phyloP scores from a whole-genome alignment of 64 coral and sea anemone genomes.

The Astreopora myriophthalma region DNA sequence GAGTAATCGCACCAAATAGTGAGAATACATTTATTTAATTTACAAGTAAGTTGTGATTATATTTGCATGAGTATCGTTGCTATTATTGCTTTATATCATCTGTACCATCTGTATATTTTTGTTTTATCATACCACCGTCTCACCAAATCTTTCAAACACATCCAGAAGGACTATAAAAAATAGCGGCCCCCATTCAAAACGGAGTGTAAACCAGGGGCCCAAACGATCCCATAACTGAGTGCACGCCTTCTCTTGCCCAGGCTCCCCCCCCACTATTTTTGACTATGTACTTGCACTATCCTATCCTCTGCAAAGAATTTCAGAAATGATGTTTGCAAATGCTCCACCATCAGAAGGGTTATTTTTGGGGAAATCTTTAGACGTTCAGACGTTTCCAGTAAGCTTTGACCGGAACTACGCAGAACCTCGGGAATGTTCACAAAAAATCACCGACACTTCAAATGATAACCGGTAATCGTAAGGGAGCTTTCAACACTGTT shows the following conservation, averaged over 20 bases:
- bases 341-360: background rate
- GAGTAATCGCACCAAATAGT: background rate
- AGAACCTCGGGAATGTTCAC: background rate
- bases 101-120: conserved; percentile 3
- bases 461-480: background rate
- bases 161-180: background rate
- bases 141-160: conserved; percentile 9
- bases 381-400: background rate
- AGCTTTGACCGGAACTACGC: background rate
- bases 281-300: background rate
- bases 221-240: background rate
- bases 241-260: background rate
- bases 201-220: background rate
- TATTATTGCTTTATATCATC: background rate
- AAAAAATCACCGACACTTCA: background rate
- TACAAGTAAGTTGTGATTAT: conserved; percentile 10
- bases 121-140: background rate
- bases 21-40: background rate
- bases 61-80: background rate
- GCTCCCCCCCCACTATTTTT: background rate
- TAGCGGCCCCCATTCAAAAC: background rate
- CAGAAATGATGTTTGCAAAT: conserved; percentile 3
- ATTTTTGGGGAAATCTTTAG: background rate
- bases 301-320: background rate
- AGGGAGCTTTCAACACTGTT: background rate